Evolutionary conservation across 2,113 vertebrate genomes (phyloP).

Genomic region (Lethenteron camtschaticum): DNA sequence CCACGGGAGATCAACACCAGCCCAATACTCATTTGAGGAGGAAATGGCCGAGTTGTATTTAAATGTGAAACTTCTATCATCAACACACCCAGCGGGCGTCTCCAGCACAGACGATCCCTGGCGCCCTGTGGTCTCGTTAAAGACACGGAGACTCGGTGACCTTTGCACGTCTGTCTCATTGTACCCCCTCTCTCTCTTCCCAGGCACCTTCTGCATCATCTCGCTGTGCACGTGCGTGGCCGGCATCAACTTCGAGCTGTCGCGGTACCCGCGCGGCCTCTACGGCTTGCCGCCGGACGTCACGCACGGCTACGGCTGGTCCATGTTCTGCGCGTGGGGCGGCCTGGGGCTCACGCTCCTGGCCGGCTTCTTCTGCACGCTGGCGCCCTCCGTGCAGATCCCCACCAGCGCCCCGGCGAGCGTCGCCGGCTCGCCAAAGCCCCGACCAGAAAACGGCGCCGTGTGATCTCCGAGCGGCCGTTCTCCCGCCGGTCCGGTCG

Average conservation of each 20-base stretch:
- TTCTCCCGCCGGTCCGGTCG: too few species aligned
- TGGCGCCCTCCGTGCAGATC: slow-evolving; percentile 59
- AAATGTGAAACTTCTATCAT: background rate
- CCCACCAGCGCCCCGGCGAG: slow-evolving; percentile 28
- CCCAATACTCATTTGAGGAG: background rate
- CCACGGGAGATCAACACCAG: too few species aligned
- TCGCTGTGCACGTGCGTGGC: slow-evolving; percentile 77
- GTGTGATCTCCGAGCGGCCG: slow-evolving; percentile 29
- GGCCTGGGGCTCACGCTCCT: slow-evolving; percentile 67
- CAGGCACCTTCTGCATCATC: slow-evolving; percentile 82
- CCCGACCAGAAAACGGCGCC: slow-evolving; percentile 64
- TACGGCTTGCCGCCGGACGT: slow-evolving; percentile 75
- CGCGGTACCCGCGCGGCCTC: slow-evolving; percentile 61
- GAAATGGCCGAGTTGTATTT: background rate
- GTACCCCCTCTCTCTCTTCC: slow-evolving; percentile 11
- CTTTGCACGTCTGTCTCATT: background rate
- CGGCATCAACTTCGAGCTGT: slow-evolving; percentile 79
- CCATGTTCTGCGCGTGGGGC: slow-evolving; percentile 90
- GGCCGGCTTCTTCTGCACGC: slow-evolving; percentile 68
- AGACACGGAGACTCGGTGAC: background rate
- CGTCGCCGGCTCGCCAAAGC: slow-evolving; percentile 29
- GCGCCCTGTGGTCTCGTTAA: background rate
- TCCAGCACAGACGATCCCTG: background rate
- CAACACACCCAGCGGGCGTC: background rate
- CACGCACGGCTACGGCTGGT: slow-evolving; percentile 86